Conservation (phyloP, 2,113 vertebrate genomes). For the Cathartes aura region DNA sequence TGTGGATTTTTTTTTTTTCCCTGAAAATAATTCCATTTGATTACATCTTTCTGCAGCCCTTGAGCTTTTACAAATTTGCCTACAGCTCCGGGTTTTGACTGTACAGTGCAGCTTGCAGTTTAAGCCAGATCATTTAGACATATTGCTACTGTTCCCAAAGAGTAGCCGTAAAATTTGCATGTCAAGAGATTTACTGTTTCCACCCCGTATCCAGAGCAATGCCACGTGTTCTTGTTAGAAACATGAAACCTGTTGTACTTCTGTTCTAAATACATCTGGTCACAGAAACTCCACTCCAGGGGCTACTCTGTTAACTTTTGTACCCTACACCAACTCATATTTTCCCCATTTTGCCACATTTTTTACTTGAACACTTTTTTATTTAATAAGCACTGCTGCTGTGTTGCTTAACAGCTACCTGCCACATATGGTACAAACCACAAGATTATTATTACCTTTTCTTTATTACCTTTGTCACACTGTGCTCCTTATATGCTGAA, state of each 20-base stretch:
- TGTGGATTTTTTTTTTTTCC: not conserved
- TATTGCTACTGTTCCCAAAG: fast-evolving
- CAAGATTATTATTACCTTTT: not conserved
- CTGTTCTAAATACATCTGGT: not conserved
- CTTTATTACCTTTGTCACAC: not conserved
- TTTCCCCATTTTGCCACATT: not conserved
- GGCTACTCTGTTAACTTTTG: not conserved
- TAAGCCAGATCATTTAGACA: not conserved
- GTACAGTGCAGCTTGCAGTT: not conserved
- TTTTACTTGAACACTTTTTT: not conserved
- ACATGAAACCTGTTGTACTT: not conserved
- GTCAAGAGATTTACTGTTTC: not conserved
- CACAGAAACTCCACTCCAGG: not conserved
- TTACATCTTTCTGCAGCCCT: not conserved
- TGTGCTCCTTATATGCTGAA: not conserved
- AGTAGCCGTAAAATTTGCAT: not conserved
- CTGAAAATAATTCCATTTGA: not conserved
- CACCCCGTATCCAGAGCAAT: not conserved
- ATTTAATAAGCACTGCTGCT: not conserved
- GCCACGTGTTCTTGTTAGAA: not conserved
- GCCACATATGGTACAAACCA: not conserved
- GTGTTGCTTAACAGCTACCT: not conserved
- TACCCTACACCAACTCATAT: not conserved
- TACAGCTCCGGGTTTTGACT: not conserved
- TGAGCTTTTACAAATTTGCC: not conserved